Base-by-base conservation (phyloP, 2,888 invertebrate species). In the Elaeidobius kamerunicus region DNA sequence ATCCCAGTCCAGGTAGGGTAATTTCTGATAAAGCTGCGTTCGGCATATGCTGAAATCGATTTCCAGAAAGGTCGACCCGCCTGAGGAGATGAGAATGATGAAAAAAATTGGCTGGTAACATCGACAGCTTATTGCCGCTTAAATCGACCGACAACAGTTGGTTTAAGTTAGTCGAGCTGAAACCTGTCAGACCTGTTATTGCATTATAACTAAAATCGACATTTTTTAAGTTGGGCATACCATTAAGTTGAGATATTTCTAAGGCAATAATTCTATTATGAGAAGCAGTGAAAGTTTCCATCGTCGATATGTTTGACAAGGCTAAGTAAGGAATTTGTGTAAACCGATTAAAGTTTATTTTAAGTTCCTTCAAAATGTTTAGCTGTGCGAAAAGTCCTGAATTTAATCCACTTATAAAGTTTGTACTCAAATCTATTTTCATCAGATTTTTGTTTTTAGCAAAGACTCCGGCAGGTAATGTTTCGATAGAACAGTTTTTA, bases 61-160 rank as follows among this genome's bases (percentile, higher is more conserved):
- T 92, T 55, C 78, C 79, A 1, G 91, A 86, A 56, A 91, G 71
- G 67, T 91, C 89, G 49, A 91, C 81, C 60, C 85, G 83, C 56
- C 86, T 81, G 39, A 91, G 70, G 36, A 83, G 79, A 54, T 80
- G 76, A 6, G 88, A 86, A 67, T 85, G 81, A 60, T 85, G 81
- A 60, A 91, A 84, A 73, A 91, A 90, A 71, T 91, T 90, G 16
- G 86, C 84, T 20, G 90, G 88, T 58, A 91, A 75, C 52, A 86
- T 84, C 20, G 86, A 80, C 59, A 91, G 70, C 61, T 81, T 76
- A 69, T 91, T 91, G 49, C 82, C 81, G 63, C 86, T 88, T 49
- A 91, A 77, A 71, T 91, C 88, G 52, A 90, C 81, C 7, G 81
- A 81, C 23, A 85, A 75, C 38, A 91, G 72, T 62, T 86, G 86